Percentiles rank a stretch among this genome's conserved stretches.
phyloP scores from a whole-genome alignment of 2,797 vertebrate genomes.

The Cuniculus paca region DNA sequence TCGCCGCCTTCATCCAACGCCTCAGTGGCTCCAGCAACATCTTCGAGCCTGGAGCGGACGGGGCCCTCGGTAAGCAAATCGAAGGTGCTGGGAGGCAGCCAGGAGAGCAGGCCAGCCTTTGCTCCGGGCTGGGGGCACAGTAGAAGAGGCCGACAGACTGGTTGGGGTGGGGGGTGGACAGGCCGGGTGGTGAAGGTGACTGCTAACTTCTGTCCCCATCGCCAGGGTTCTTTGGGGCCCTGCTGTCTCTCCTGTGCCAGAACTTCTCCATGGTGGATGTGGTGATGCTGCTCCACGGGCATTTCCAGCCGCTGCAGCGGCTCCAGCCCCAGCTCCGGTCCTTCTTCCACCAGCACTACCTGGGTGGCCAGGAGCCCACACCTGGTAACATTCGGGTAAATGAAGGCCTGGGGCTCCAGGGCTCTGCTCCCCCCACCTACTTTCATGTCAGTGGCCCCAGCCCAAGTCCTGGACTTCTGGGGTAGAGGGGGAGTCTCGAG shows the following conservation, averaged over 20 bases:
- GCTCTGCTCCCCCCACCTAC: not conserved
- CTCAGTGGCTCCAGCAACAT: conserved; percentile 95
- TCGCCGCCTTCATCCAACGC: conserved; percentile 96
- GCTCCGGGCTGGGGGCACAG: not conserved
- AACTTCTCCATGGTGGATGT: conserved; percentile 97
- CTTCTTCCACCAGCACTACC: conserved; percentile 96
- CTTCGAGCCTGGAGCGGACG: conserved; percentile 94
- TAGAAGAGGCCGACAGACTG: not conserved
- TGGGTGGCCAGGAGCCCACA: conserved; percentile 93
- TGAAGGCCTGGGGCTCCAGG: not conserved
- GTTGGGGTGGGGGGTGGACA: not conserved
- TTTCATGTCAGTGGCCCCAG: not conserved
- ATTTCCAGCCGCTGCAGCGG: conserved; percentile 94
- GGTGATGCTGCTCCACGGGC: conserved; percentile 96
- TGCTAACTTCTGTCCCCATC: not conserved
- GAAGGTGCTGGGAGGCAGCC: not conserved
- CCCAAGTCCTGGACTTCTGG: not conserved
- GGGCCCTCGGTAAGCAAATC: conserved; percentile 91
- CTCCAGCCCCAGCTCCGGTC: conserved; percentile 94
- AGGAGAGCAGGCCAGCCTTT: not conserved
- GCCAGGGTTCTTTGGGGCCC: conserved; percentile 94
- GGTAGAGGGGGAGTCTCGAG: not conserved
- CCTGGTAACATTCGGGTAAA: conserved; percentile 94
- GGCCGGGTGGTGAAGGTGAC: not conserved
- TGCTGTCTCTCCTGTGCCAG: conserved; percentile 95